Base-by-base conservation (phyloP, 2,113 vertebrate species). In the Oxyura jamaicensis region DNA sequence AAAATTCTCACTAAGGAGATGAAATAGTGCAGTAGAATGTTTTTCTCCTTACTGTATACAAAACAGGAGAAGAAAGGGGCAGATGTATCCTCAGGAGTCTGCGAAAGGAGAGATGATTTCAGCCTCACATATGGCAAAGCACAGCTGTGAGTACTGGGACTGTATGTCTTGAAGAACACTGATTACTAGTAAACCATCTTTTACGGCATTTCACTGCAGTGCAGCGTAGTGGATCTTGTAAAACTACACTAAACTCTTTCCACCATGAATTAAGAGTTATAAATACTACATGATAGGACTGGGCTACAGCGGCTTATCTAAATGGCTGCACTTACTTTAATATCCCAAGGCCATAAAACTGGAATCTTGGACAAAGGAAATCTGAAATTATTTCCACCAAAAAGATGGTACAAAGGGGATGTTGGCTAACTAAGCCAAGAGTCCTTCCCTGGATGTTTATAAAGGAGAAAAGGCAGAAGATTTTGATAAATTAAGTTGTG, bases 111-210 rank as follows among this genome's bases (percentile, higher is more conserved):
- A 56, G 28, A 4, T 33, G 16, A 60, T 83, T 83, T 79, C 35
- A 69, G 53, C 25, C 19, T 75, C 2, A 1, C 11, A 1, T 65
- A 20, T 55, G 35, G 22, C 13, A 35, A 77, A 31, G 55, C 23
- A 48, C 7, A 50, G 2, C 13, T 88, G 16, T 69, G 53, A 53
- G 35, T 1, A 0, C 44, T 29, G 41, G 21, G 7, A 13, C 44
- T 66, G 9, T 41, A 8, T 25, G 4, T 50, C 17, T 18, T 50
- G 60, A 91, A 63, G 53, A 92, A 6, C 8, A 20, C 4, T 20
- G 75, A 6, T 65, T 55, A 50, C 46, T 86, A 33, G 22, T 63
- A 58, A 78, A 26, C 42, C 46, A 36, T 48, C 20, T 90, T 48
- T 22, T 79, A 31, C 26, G 83, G n/a, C n/a, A 25, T 77, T 92